phyloP scores from a whole-genome alignment of 2,888 invertebrate species.

The Cosmia pyralina region DNA sequence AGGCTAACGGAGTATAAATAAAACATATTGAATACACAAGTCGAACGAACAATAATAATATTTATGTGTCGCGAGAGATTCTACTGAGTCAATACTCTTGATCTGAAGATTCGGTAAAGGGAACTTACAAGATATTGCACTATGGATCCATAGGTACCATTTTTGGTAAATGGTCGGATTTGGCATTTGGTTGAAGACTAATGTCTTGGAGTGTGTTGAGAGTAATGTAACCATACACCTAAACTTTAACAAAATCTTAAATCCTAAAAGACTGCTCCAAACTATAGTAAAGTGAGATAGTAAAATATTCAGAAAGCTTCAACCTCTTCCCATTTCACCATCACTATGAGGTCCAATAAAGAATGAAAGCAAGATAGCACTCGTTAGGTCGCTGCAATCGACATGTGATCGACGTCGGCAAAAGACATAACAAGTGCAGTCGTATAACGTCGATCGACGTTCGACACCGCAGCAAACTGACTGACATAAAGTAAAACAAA shows the following conservation, averaged over 20 bases:
- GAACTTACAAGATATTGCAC: constrained; percentile 7
- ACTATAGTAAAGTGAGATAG: background rate
- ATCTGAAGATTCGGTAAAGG: constrained; percentile 21
- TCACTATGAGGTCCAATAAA: background rate
- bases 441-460: background rate
- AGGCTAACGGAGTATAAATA: constrained; percentile 34
- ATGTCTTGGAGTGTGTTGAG: too few relatives aligned
- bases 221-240: too few relatives aligned
- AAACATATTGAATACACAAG: constrained; percentile 25
- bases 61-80: constrained; percentile 20
- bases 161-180: constrained; percentile 9
- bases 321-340: background rate
- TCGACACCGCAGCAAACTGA: constrained; percentile 3
- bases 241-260: background rate
- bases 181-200: too few relatives aligned
- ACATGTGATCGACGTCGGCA: constrained; percentile 13
- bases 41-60: constrained; percentile 33
- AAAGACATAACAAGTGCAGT: constrained; percentile 45
- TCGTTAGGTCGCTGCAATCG: constrained; percentile 3
- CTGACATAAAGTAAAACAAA: constrained; percentile 25
- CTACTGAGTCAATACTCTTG: constrained; percentile 25
- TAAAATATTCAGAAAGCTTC: background rate
- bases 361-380: background rate
- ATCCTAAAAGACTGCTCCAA: background rate
- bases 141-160: background rate